Conservation (phyloP, 2,797 vertebrate genomes). For the Tarsius wallacei region DNA sequence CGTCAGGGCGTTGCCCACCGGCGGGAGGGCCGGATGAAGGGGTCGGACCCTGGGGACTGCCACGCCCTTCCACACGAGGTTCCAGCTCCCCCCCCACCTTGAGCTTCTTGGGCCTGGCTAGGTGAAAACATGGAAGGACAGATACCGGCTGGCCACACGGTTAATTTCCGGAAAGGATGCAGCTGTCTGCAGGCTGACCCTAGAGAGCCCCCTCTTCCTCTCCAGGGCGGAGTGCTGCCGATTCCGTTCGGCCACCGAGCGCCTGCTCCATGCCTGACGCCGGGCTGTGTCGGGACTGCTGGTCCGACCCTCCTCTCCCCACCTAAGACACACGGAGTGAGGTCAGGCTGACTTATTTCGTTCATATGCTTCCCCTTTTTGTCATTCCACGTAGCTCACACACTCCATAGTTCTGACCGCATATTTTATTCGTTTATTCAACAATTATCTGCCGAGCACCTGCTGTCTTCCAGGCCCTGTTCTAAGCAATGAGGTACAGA, state of each 20-base stretch:
- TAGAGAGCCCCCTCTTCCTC: conserved; percentile 60
- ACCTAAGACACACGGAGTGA: neutral
- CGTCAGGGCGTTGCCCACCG: neutral
- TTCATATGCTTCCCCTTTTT: conserved; percentile 9
- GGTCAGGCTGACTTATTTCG: neutral
- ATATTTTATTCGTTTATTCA: conserved; percentile 38
- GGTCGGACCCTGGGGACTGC: neutral
- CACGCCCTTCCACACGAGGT: neutral
- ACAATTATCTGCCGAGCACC: neutral
- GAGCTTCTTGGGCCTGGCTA: conserved; percentile 8
- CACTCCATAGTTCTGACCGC: neutral
- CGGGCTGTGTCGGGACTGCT: neutral
- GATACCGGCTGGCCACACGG: neutral
- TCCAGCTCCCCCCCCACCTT: neutral
- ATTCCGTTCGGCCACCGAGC: neutral
- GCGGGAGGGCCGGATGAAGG: neutral
- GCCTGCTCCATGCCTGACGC: neutral
- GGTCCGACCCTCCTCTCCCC: neutral
- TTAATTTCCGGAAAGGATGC: conserved; percentile 60
- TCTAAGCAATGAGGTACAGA: neutral
- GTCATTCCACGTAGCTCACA: neutral
- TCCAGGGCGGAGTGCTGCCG: neutral
- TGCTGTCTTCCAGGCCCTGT: neutral
- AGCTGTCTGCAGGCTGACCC: conserved; percentile 55
- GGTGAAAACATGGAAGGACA: conserved; percentile 63